Percentiles rank a stretch among this genome's conserved stretches.
Conservation (phyloP, 2,113 vertebrate species). For the Pelobates fuscus region DNA sequence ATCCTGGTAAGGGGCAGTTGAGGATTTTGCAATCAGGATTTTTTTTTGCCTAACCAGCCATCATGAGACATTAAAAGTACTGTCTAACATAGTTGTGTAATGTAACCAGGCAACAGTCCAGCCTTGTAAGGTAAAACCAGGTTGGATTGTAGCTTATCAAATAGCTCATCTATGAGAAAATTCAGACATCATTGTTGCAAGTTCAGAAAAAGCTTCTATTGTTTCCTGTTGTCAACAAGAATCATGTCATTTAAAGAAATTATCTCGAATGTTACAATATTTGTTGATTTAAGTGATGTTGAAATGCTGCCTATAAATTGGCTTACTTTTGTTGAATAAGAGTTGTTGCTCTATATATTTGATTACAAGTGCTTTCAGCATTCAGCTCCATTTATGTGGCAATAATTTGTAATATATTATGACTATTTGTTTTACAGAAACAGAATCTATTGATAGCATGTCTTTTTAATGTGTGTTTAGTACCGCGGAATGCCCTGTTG, state of each 20-base stretch:
- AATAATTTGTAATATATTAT: not conserved
- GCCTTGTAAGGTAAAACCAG: slow-evolving; percentile 11
- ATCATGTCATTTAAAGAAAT: not conserved
- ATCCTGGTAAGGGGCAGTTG: not conserved
- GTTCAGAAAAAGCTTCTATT: slow-evolving; percentile 11
- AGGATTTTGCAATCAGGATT: too few species aligned
- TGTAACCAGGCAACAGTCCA: slow-evolving; percentile 17
- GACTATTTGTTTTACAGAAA: not conserved
- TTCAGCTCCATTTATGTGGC: not conserved
- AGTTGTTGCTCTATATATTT: too few species aligned
- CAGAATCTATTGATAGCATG: not conserved
- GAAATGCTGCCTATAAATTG: too few species aligned
- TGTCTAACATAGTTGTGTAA: slow-evolving; percentile 3
- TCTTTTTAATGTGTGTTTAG: not conserved
- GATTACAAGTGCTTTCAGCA: too few species aligned
- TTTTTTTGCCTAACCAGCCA: too few species aligned
- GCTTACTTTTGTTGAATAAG: too few species aligned
- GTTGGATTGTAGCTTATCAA: slow-evolving; percentile 1
- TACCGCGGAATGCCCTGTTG: too few species aligned
- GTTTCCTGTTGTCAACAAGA: not conserved
- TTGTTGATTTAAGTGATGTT: not conserved
- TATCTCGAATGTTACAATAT: not conserved
- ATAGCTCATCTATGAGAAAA: slow-evolving; percentile 9
- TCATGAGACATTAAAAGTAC: not conserved
- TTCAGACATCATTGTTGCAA: slow-evolving; percentile 4